Evolutionary conservation across 53 echinoderm and acorn worm species (phyloP), one percentile per base, ranked within the genome.

Genomic region (Antedon mediterranea): DNA sequence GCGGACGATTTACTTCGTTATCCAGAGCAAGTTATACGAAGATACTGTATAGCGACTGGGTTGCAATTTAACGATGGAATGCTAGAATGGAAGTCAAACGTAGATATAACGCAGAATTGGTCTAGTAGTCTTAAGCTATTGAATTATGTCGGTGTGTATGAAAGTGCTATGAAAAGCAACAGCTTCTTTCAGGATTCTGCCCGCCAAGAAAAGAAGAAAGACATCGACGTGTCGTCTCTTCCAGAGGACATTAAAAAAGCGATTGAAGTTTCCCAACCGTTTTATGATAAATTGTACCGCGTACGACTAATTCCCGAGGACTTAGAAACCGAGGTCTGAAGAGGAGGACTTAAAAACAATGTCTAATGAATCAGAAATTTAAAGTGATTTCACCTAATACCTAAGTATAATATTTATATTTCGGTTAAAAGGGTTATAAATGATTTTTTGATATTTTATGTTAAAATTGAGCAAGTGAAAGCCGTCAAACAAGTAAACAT

Each of bases 1-100:
- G 82, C 86, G 0, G 86, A 82, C 34, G 86, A 86, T 34, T 74
- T 86, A 32, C 74, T 86, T 26, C 32, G 30, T 28, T 82, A 86
- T 72, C 82, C 86, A 32, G 86, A 86, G 71, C 86, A 86, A 72
- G 79, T 86, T 74, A 71, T 86, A 32, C 41, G 86, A 32, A 80
- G 82, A 28, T 86, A 86, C 43, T 86, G 86, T 76, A 79, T 78
- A 30, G 86, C 86, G 30, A 74, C 79, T 23, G 86, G 86, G 8
- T 79, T 86, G 9, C 34, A 77, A 73, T 86, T 86, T 73, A 86
- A 86, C 28, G 31, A 82, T 20, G 75, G 82, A 14, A 82, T 86
- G 82, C 73, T 86, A 29, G 86, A 86, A 71, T 86, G 86, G 86
- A 78, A 86, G 29, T 79, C 86, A 31, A 33, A 75, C 28, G 86